These are phyloP conservation scores for Lynx canadensis DNA, from an alignment of 2,113 vertebrate species.

Conservation along the genomic window DNA sequence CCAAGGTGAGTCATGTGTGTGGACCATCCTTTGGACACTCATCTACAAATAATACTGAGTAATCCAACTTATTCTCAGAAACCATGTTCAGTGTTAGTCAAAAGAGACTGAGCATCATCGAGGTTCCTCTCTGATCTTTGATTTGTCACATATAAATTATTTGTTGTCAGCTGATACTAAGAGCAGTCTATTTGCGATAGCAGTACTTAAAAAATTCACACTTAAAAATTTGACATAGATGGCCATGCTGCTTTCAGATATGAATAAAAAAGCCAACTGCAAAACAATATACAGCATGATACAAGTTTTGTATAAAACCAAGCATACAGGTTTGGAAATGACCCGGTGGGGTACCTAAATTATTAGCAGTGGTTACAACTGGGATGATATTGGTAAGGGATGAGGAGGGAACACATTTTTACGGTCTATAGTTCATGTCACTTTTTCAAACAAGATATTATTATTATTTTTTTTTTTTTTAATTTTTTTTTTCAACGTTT, in stretches of 20 bases:
- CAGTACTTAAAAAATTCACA: constrained; percentile 14
- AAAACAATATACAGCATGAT: not conserved
- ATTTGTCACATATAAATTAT: not conserved
- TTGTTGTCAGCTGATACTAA: not conserved
- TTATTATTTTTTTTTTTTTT: not conserved
- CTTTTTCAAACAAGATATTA: not conserved
- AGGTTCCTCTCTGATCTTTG: not conserved
- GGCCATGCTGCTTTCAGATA: not conserved
- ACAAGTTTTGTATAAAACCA: not conserved
- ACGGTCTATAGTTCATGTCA: not conserved
- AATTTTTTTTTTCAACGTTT: too few species aligned
- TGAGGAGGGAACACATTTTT: not conserved
- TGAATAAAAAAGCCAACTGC: not conserved
- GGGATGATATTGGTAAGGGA: not conserved
- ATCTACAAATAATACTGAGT: not conserved
- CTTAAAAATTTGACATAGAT: constrained; percentile 16
- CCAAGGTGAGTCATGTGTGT: not conserved
- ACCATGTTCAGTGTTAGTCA: not conserved
- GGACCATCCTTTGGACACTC: not conserved
- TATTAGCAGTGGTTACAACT: not conserved
- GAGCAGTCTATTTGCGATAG: not conserved
- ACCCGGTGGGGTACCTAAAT: not conserved
- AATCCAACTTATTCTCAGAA: not conserved
- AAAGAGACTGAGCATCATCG: not conserved
- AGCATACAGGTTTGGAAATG: not conserved